A percentile compares a stretch with the other conserved stretches of the same genome.
Conservation (phyloP, 2,888 invertebrate species). For the Nomada ferruginata region DNA sequence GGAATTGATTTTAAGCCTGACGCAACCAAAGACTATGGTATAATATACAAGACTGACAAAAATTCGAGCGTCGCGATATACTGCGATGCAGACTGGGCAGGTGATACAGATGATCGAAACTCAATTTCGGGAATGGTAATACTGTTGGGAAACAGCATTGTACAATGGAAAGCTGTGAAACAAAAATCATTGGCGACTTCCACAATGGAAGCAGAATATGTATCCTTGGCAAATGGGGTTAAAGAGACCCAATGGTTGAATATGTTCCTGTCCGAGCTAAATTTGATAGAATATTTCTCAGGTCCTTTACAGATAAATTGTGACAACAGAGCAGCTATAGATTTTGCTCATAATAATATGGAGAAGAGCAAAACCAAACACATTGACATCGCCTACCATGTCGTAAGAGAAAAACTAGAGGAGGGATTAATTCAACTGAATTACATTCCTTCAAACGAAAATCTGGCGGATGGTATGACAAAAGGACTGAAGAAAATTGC, state of each 20-base stretch:
- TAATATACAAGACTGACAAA: background rate
- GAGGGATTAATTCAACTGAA: background rate
- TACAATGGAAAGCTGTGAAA: constrained; percentile 14
- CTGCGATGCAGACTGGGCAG: constrained; percentile 23
- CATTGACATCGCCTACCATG: constrained; percentile 13
- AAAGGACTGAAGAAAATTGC: constrained; percentile 13
- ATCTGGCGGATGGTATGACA: constrained; percentile 12
- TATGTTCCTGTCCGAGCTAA: constrained; percentile 5
- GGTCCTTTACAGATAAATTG: background rate
- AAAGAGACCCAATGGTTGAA: constrained; percentile 18
- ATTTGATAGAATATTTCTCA: constrained; percentile 3
- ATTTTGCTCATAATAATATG: background rate
- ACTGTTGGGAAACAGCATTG: background rate
- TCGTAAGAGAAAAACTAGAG: constrained; percentile 16
- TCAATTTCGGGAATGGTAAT: constrained; percentile 20
- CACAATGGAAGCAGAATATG: constrained; percentile 39
- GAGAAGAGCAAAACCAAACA: constrained; percentile 20
- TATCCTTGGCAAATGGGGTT: constrained; percentile 18
- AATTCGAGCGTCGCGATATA: background rate
- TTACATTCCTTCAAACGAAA: constrained; percentile 10
- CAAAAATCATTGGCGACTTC: constrained; percentile 31
- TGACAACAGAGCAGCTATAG: constrained; percentile 16
- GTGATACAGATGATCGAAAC: constrained; percentile 16
- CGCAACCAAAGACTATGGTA: constrained; percentile 25
- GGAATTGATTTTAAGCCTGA: background rate